Percentiles rank a stretch among this genome's conserved stretches.
phyloP scores from a whole-genome alignment of 2,797 vertebrate genomes.

The Ctenochaetus hawaiiensis region DNA sequence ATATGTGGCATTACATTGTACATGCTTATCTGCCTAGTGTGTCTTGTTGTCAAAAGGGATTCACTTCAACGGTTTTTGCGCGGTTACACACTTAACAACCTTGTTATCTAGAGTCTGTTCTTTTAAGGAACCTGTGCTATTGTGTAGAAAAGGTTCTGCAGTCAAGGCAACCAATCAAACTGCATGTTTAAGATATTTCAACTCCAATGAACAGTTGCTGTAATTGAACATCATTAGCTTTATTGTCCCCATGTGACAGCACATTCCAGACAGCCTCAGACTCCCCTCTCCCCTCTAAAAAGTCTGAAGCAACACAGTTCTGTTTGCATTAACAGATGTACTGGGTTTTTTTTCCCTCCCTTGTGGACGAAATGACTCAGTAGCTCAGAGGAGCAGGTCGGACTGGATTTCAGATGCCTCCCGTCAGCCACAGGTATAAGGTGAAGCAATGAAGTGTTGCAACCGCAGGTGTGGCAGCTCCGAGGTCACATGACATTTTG shows the following conservation, averaged over 20 bases:
- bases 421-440: neutral
- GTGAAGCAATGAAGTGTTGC: neutral
- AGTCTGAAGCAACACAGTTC: neutral
- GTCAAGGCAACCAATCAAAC: too few relatives aligned
- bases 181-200: too few relatives aligned
- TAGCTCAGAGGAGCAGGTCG: conserved; percentile 12
- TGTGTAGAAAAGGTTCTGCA: too few relatives aligned
- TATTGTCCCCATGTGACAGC: neutral
- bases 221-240: neutral
- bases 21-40: neutral
- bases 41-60: neutral
- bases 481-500: rapidly evolving
- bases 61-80: neutral
- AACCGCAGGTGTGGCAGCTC: neutral
- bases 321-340: neutral
- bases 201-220: neutral
- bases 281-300: too few relatives aligned
- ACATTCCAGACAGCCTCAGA: too few relatives aligned
- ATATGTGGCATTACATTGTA: neutral
- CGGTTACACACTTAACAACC: neutral
- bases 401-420: conserved; percentile 7
- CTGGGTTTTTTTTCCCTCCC: too few relatives aligned
- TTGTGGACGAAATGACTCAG: neutral
- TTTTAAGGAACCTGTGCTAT: neutral
- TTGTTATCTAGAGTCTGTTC: neutral